These are phyloP conservation scores for Campaea margaritaria DNA, from an alignment of 2,888 invertebrate species.

Conservation along the genomic window DNA sequence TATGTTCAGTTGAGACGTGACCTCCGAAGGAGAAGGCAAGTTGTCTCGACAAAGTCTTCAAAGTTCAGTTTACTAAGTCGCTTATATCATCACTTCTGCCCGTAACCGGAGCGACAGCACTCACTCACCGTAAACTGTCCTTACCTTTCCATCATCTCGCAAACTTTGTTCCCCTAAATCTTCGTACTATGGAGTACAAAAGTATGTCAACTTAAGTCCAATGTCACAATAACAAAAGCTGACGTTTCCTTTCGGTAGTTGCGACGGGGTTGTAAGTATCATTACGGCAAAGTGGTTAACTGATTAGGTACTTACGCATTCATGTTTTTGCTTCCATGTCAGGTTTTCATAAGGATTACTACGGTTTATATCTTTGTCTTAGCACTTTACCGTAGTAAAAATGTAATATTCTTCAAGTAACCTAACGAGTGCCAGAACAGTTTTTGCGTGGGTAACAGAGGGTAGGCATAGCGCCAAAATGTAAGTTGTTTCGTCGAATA, in stretches of 20 bases:
- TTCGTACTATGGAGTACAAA: neutral
- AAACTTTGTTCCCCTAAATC: conserved; percentile 23
- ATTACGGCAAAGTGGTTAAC: neutral
- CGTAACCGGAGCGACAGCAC: conserved; percentile 26
- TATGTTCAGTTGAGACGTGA: no score
- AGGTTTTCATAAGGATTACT: no score
- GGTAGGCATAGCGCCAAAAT: neutral
- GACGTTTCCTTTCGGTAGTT: neutral
- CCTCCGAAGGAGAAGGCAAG: neutral
- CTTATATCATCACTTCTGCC: conserved; percentile 15
- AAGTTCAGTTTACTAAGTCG: conserved; percentile 3
- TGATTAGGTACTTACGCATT: neutral
- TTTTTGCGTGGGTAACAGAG: no score
- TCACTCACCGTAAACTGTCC: conserved; percentile 25
- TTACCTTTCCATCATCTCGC: conserved; percentile 23
- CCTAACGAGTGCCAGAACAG: neutral
- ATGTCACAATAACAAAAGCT: conserved; percentile 4
- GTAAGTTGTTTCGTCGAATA: no score
- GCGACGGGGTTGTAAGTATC: neutral
- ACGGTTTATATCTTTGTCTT: no score
- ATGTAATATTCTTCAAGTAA: neutral
- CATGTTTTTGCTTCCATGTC: neutral
- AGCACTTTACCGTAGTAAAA: no score
- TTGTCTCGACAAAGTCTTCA: conserved; percentile 1
- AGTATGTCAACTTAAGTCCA: conserved; percentile 5